These are phyloP conservation scores for Thalassoma bifasciatum DNA, from an alignment of 2,113 vertebrate genomes.

Conservation along the genomic window DNA sequence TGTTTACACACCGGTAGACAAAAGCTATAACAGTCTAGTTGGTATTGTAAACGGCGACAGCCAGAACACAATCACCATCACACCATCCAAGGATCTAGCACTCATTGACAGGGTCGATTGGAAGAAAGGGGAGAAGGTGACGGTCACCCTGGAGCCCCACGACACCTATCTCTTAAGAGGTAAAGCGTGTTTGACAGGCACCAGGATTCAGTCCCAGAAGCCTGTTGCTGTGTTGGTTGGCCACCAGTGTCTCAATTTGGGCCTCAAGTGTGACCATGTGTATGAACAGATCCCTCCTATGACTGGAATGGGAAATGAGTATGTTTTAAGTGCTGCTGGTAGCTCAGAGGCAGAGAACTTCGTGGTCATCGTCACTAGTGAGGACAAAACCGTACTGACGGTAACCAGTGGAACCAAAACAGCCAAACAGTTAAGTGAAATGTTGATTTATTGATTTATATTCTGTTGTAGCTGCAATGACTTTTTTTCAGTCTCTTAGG, in stretches of 20 bases:
- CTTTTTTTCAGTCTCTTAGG: not conserved
- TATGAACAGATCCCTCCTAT: constrained; percentile 48
- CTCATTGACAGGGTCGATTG: not conserved
- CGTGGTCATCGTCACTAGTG: constrained; percentile 8
- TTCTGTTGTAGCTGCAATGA: not conserved
- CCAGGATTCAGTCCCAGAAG: not conserved
- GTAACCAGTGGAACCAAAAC: fast-evolving
- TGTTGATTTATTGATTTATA: not conserved
- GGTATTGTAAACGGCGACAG: constrained; percentile 38
- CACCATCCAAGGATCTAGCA: not conserved
- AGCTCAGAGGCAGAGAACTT: fast-evolving
- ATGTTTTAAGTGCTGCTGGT: constrained; percentile 13
- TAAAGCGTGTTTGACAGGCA: not conserved
- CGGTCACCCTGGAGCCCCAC: constrained; percentile 12
- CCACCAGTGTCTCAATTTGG: constrained; percentile 20
- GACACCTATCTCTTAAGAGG: constrained; percentile 20
- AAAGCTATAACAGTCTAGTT: not conserved
- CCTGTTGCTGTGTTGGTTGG: constrained; percentile 38
- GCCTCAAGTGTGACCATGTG: not conserved
- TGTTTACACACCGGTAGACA: constrained; percentile 4
- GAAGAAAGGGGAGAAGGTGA: not conserved
- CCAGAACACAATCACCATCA: constrained; percentile 13
- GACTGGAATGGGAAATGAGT: constrained; percentile 26
- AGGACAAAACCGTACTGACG: constrained; percentile 38
- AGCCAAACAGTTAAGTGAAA: constrained; percentile 21